Percentiles rank a stretch among this genome's conserved stretches.
These are phyloP conservation scores for Gisinianus flammeolus DNA, from an alignment of 2,888 invertebrate genomes.

Conservation along the genomic window DNA sequence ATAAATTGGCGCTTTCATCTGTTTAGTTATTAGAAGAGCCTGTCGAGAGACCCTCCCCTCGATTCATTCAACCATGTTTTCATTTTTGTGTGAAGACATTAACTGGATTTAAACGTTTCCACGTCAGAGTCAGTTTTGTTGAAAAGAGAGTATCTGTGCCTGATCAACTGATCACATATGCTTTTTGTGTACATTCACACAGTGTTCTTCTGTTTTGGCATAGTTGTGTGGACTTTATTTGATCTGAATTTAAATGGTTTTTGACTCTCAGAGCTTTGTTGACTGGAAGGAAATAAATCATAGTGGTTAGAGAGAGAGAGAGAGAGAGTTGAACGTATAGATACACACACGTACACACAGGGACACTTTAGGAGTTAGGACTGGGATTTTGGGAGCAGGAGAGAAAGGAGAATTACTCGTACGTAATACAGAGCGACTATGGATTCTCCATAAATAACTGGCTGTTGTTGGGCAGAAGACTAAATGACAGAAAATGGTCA, in stretches of 20 bases:
- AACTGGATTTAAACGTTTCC: too few relatives aligned
- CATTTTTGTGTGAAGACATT: background rate
- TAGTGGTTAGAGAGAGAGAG: background rate
- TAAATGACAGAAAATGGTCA: constrained; percentile 28
- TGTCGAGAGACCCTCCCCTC: too few relatives aligned
- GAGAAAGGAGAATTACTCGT: background rate
- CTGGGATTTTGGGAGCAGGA: background rate
- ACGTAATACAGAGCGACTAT: background rate
- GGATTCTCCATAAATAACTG: constrained; percentile 21
- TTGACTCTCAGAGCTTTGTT: background rate
- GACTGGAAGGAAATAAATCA: constrained; percentile 32
- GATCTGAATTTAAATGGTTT: constrained; percentile 33
- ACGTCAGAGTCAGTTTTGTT: background rate
- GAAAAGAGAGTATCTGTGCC: background rate
- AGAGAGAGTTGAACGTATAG: background rate
- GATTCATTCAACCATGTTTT: constrained; percentile 9
- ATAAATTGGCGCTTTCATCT: too few relatives aligned
- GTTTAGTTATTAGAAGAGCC: too few relatives aligned
- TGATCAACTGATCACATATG: background rate
- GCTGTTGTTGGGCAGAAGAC: background rate
- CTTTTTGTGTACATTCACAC: background rate
- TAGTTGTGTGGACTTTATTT: constrained; percentile 1
- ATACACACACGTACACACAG: background rate
- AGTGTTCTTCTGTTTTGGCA: background rate
- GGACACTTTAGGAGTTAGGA: background rate